These are phyloP conservation scores for Elephantulus edwardii DNA, from an alignment of 2,113 vertebrate species.

Conservation along the genomic window DNA sequence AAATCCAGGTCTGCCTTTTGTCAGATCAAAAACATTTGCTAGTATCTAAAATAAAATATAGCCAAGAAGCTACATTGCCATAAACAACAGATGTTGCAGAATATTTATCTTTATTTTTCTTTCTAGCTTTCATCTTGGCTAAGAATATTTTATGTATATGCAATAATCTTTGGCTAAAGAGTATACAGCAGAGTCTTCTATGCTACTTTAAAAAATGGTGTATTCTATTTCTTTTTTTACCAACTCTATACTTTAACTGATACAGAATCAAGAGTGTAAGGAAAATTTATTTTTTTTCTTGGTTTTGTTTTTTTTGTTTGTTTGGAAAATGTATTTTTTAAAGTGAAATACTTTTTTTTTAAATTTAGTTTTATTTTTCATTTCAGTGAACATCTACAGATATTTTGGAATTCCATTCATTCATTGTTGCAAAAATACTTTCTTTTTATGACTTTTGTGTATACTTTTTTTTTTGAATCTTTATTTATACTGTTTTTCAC, in stretches of 20 bases:
- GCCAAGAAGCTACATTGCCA: not conserved
- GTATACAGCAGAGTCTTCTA: not conserved
- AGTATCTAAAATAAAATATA: constrained; percentile 23
- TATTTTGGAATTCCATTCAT: too few relatives aligned
- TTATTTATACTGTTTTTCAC: constrained; percentile 1
- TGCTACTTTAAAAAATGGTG: not conserved
- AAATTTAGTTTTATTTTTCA: constrained; percentile 14
- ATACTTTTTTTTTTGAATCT: not conserved
- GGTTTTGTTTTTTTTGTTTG: not conserved
- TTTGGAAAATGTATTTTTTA: not conserved
- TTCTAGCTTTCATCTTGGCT: not conserved
- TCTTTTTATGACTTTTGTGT: too few relatives aligned
- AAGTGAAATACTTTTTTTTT: not conserved
- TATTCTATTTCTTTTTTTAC: too few relatives aligned
- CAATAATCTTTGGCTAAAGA: not conserved
- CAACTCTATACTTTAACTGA: too few relatives aligned
- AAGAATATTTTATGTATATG: constrained; percentile 35
- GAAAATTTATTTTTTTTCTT: not conserved
- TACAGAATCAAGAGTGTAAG: not conserved
- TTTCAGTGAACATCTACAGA: too few relatives aligned
- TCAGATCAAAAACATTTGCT: not conserved
- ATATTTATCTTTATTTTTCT: constrained; percentile 2
- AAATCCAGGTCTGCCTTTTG: not conserved
- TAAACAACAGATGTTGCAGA: not conserved
- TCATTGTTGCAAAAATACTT: too few relatives aligned